Conservation (phyloP, 2,113 vertebrate species). For the Sorex araneus region DNA sequence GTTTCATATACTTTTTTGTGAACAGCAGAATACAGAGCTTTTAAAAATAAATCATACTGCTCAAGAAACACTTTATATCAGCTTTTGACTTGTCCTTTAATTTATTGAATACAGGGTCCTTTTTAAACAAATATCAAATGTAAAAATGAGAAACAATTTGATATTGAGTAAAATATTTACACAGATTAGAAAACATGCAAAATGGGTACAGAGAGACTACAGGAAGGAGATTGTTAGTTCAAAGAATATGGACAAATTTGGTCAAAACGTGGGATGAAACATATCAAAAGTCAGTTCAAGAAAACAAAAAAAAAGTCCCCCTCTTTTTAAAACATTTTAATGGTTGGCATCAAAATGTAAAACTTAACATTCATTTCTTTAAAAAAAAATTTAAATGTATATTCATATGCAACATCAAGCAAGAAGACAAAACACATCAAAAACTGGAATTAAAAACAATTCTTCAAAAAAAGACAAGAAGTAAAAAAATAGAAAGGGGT, state of each 20-base stretch:
- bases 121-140: constrained; percentile 86
- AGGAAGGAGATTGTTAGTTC: constrained; percentile 92
- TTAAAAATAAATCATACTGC: constrained; percentile 80
- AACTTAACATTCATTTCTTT: constrained; percentile 91
- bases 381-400: constrained; percentile 88
- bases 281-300: constrained; percentile 94
- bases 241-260: constrained; percentile 91
- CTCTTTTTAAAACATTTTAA: constrained; percentile 90
- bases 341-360: constrained; percentile 90
- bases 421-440: constrained; percentile 99
- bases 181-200: constrained; percentile 95
- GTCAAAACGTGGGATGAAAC: constrained; percentile 96
- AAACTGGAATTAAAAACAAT: constrained; percentile 94
- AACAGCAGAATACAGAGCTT: neutral
- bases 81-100: constrained; percentile 72
- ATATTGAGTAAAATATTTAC: constrained; percentile 87
- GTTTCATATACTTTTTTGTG: neutral
- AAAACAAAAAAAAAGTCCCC: constrained; percentile 87
- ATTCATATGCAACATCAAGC: constrained; percentile 94
- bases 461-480: constrained; percentile 99
- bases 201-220: constrained; percentile 92
- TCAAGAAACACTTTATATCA: constrained; percentile 90
- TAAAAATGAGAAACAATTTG: constrained; percentile 88
- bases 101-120: constrained; percentile 62
- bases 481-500: constrained; percentile 97